A percentile compares a stretch with the other conserved stretches of the same genome.
Evolutionary conservation across 2,888 invertebrate species (phyloP).

Genomic region (Sesia apiformis): DNA sequence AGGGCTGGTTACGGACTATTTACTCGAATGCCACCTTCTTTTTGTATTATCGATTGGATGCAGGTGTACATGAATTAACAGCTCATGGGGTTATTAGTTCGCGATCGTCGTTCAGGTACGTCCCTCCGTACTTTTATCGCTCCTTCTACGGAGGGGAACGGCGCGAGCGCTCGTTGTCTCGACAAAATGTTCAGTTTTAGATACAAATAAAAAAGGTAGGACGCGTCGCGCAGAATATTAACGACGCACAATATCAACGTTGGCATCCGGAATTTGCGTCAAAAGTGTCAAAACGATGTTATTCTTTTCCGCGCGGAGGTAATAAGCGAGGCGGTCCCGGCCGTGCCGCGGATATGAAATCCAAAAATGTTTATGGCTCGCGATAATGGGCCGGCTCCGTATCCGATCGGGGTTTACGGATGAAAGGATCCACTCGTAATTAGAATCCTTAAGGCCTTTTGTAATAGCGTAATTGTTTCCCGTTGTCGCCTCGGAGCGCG

Average conservation of each 20-base stretch:
- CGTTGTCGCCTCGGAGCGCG: constrained; percentile 51
- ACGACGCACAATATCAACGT: constrained; percentile 72
- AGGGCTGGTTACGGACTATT: too few species aligned
- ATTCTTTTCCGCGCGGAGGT: constrained; percentile 69
- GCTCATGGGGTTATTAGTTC: too few species aligned
- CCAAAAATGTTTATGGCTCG: constrained; percentile 67
- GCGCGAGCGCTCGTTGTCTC: constrained; percentile 63
- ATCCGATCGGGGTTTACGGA: constrained; percentile 61
- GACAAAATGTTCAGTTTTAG: constrained; percentile 75
- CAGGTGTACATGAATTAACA: too few species aligned
- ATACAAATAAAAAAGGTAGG: constrained; percentile 75
- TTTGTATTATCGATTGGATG: too few species aligned
- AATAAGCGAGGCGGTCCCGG: constrained; percentile 61
- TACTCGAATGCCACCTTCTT: too few species aligned
- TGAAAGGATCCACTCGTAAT: constrained; percentile 58
- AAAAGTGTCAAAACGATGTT: constrained; percentile 72
- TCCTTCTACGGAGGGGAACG: constrained; percentile 51
- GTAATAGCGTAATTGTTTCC: constrained; percentile 64
- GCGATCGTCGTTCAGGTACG: too few species aligned
- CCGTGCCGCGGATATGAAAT: constrained; percentile 70
- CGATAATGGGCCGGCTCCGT: constrained; percentile 59
- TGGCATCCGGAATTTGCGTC: constrained; percentile 70
- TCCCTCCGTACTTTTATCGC: constrained; percentile 59
- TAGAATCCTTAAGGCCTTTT: constrained; percentile 64
- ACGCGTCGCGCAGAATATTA: constrained; percentile 70